phyloP scores from a whole-genome alignment of 2,113 vertebrate species.

The Picathartes gymnocephalus region DNA sequence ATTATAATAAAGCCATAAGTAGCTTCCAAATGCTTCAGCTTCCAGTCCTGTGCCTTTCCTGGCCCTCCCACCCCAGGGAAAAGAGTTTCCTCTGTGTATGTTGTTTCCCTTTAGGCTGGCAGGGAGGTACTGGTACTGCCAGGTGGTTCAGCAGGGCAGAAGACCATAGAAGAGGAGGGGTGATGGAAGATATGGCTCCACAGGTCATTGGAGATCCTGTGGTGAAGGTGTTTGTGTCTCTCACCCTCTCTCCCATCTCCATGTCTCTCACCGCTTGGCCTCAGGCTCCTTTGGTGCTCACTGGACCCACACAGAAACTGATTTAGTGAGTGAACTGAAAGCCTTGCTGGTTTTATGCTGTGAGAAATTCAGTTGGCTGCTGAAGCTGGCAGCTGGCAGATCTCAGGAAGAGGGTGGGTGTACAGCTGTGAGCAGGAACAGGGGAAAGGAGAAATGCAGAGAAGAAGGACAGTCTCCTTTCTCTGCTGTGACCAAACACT shows the following conservation, averaged over 20 bases:
- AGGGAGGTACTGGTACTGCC: background rate
- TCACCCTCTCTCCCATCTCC: background rate
- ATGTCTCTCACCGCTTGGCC: background rate
- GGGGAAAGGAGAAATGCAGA: background rate
- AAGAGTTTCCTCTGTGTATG: background rate
- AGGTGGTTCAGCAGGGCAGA: background rate
- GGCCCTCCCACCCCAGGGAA: background rate
- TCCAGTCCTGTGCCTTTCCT: background rate
- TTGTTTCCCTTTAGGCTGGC: background rate
- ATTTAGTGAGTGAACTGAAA: background rate
- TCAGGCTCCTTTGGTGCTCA: background rate
- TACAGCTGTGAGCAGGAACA: background rate
- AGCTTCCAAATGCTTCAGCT: background rate
- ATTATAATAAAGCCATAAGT: background rate
- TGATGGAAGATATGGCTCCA: background rate
- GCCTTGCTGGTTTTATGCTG: background rate
- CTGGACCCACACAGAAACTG: fast-evolving
- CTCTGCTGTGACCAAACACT: background rate
- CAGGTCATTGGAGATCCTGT: background rate
- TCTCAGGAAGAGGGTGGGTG: background rate
- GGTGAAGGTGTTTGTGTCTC: background rate
- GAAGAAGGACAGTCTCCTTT: background rate
- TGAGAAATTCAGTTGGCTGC: background rate
- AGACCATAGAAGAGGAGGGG: background rate
- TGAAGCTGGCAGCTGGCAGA: background rate